phyloP scores from a whole-genome alignment of 2,113 vertebrate species.

The Panthera tigris region DNA sequence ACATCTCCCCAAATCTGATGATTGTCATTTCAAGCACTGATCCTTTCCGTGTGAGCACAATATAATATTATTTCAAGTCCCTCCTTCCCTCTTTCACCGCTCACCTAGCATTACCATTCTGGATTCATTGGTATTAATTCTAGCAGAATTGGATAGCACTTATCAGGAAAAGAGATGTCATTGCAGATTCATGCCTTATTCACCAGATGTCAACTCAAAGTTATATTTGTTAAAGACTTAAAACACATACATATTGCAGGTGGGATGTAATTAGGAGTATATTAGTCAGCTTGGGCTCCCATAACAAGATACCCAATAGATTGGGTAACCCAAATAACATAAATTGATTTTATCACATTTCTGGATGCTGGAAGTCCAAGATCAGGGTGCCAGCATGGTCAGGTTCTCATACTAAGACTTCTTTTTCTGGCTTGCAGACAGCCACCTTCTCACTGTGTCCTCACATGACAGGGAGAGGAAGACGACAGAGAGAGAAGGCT shows the following conservation, averaged over 20 bases:
- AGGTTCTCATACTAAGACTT: neutral
- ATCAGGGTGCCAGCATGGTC: no score
- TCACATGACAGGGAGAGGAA: neutral
- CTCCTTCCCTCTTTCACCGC: neutral
- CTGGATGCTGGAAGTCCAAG: neutral
- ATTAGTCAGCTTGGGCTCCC: neutral
- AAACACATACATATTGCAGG: neutral
- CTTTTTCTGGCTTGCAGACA: neutral
- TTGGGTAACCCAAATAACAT: neutral
- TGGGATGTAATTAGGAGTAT: neutral
- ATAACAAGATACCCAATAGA: neutral
- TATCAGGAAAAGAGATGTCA: neutral
- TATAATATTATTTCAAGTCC: neutral
- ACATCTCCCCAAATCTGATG: neutral
- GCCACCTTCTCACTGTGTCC: neutral
- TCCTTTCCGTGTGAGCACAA: neutral
- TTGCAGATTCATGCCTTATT: neutral
- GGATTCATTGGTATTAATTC: neutral
- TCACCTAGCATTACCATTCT: neutral
- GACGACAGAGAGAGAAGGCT: neutral
- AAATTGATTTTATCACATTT: neutral
- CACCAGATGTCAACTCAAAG: neutral
- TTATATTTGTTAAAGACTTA: constrained; percentile 11
- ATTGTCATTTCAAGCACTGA: constrained; percentile 6
- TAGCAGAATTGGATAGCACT: constrained; percentile 8